These are phyloP conservation scores for Poecilia gillii DNA, from an alignment of 2,797 vertebrate species.

Conservation along the genomic window DNA sequence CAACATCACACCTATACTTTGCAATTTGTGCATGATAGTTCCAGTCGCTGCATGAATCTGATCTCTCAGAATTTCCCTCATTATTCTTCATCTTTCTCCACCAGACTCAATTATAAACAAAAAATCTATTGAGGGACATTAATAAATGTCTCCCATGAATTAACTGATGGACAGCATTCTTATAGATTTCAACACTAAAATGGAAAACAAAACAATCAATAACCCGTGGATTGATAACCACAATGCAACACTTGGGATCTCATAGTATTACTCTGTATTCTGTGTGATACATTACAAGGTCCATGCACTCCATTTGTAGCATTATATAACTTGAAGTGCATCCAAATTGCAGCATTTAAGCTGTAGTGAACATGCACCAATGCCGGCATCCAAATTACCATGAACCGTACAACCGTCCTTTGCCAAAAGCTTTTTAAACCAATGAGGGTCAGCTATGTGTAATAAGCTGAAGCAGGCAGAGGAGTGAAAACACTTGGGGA, in stretches of 20 bases:
- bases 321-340: not conserved
- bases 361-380: not conserved
- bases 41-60: not conserved
- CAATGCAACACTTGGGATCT: not conserved
- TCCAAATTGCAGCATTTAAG: not conserved
- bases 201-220: not conserved
- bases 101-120: not conserved
- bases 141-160: not conserved
- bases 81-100: not conserved
- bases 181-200: not conserved
- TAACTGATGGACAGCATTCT: not conserved
- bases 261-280: not conserved
- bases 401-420: conserved; percentile 7
- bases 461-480: conserved; percentile 31
- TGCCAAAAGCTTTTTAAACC: conserved; percentile 24
- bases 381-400: conserved; percentile 13
- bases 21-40: not conserved
- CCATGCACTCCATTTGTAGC: no score
- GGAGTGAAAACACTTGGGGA: conserved; percentile 44
- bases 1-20: not conserved
- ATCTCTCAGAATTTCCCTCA: not conserved
- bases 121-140: not conserved
- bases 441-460: conserved; percentile 26
- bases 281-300: not conserved
- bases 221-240: not conserved